phyloP scores from a whole-genome alignment of 2,113 vertebrate species.

The Columba janthina region DNA sequence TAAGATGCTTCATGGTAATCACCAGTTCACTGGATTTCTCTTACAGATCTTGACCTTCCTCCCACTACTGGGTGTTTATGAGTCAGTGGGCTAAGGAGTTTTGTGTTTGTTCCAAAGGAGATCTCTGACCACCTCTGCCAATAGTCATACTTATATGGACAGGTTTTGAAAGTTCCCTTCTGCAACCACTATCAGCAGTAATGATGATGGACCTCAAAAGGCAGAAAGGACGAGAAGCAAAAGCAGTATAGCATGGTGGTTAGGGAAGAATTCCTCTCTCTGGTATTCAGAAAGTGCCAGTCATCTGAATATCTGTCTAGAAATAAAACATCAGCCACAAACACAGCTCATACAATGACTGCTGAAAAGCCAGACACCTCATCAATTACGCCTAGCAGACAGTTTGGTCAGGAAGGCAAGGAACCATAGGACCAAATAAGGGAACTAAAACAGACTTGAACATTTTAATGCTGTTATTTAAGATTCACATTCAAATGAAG shows the following conservation, averaged over 20 bases:
- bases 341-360: not conserved
- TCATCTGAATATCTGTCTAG: not conserved
- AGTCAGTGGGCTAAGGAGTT: not conserved
- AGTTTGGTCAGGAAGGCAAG: constrained; percentile 6
- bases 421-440: constrained; percentile 14
- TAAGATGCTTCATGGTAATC: not conserved
- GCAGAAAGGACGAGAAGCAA: not conserved
- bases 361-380: not conserved
- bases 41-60: not conserved
- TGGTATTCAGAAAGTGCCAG: not conserved
- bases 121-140: rapidly evolving
- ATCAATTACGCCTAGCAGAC: constrained; percentile 16
- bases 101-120: not conserved
- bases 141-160: not conserved
- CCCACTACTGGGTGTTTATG: not conserved
- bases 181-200: not conserved
- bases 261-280: not conserved
- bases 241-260: not conserved
- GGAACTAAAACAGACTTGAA: not conserved
- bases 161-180: not conserved
- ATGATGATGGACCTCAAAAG: rapidly evolving
- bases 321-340: constrained; percentile 1
- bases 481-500: not conserved
- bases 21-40: not conserved
- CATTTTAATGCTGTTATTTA: not conserved